Evolutionary conservation across 2,888 invertebrate genomes (phyloP).

Genomic region (Rosalia funebris): DNA sequence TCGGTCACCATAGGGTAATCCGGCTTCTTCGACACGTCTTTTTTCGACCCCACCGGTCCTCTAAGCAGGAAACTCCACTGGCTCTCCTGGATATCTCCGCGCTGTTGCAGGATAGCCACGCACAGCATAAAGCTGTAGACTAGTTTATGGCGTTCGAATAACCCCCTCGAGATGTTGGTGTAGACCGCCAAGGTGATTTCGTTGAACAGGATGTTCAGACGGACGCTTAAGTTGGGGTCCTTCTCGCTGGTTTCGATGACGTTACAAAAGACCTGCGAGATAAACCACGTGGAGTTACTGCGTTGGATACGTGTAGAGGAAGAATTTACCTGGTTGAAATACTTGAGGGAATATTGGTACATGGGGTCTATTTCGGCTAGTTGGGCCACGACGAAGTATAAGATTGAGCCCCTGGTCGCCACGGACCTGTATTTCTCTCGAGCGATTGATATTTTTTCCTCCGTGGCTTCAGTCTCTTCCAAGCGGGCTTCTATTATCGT

Average conservation of each 20-base stretch:
- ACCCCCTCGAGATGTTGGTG: slow-evolving; percentile 86
- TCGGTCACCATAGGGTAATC: slow-evolving; percentile 70
- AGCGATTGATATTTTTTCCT: slow-evolving; percentile 84
- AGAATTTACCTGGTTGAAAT: slow-evolving; percentile 76
- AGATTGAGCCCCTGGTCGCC: slow-evolving; percentile 86
- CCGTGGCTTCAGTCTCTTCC: slow-evolving; percentile 87
- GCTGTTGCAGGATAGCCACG: slow-evolving; percentile 77
- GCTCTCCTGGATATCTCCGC: slow-evolving; percentile 67
- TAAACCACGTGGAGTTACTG: background rate
- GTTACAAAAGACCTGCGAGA: slow-evolving; percentile 76
- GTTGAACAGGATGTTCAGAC: slow-evolving; percentile 76
- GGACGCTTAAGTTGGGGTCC: slow-evolving; percentile 71
- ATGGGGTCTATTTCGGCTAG: slow-evolving; percentile 92
- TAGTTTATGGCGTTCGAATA: slow-evolving; percentile 91
- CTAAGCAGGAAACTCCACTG: slow-evolving; percentile 85
- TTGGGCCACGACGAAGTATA: slow-evolving; percentile 91
- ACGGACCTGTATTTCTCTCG: slow-evolving; percentile 87
- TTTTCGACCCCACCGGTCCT: slow-evolving; percentile 73
- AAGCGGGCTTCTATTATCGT: slow-evolving; percentile 90
- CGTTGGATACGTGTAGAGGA: no score
- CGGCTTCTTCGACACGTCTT: slow-evolving; percentile 68
- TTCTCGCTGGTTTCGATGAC: slow-evolving; percentile 83
- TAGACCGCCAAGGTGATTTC: slow-evolving; percentile 87
- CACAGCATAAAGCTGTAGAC: slow-evolving; percentile 88
- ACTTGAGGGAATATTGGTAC: slow-evolving; percentile 95